Percentiles rank a stretch among this genome's conserved stretches.
phyloP scores from a whole-genome alignment of 2,113 vertebrate species.

The Hemiprocne comata region DNA sequence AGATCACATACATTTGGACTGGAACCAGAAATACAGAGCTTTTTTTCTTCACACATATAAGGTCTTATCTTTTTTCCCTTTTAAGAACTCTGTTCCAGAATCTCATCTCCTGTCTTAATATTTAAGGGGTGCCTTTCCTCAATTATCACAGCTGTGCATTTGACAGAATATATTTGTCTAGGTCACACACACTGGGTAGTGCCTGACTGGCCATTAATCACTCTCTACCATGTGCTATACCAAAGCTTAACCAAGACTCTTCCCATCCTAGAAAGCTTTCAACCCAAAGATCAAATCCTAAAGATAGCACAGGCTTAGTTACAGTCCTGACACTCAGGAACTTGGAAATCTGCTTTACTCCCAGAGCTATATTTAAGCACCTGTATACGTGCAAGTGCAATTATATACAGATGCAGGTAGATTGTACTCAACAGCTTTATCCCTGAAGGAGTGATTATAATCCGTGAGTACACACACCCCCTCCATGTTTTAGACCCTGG shows the following conservation, averaged over 20 bases:
- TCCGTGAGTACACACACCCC: neutral
- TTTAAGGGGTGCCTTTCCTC: neutral
- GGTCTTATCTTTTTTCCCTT: neutral
- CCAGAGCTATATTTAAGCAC: neutral
- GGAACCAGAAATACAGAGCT: neutral
- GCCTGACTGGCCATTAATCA: neutral
- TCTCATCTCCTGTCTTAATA: neutral
- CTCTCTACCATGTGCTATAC: accelerated
- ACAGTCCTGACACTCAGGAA: neutral
- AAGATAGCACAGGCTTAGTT: neutral
- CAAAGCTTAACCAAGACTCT: neutral
- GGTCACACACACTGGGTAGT: neutral
- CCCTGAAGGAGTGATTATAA: neutral
- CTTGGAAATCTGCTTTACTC: neutral
- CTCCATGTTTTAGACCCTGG: neutral
- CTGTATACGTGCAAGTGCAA: neutral
- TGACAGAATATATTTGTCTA: neutral
- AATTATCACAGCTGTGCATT: neutral
- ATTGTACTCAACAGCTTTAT: neutral
- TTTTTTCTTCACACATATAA: neutral
- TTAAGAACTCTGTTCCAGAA: neutral
- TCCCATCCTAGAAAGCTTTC: neutral
- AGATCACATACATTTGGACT: neutral
- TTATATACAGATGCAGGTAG: neutral
- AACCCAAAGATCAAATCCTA: neutral